Base-by-base conservation (phyloP, 2,797 vertebrate species). In the Sebastes iracundus region DNA sequence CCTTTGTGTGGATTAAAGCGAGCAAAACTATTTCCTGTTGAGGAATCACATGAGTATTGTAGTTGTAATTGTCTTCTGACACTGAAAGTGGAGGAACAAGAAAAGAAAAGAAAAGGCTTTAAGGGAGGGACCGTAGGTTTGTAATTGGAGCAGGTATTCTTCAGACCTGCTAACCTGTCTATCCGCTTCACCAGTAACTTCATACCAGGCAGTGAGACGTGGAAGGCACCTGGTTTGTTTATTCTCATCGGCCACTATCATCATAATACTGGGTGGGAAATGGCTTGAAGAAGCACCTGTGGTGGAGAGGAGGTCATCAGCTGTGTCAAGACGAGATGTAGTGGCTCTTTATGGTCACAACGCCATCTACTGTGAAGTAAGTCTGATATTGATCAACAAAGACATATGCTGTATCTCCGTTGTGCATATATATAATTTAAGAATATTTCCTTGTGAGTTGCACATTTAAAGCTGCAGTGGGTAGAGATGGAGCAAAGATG, bases 101-200 rank as follows among this genome's bases (percentile, higher is more conserved):
- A 42, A 22, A n/a, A 75, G 14, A 42, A 22, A n/a, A 75, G 7
- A 61, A 12, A 1, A 18, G 25, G 7, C 11, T 53, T 32, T 2
- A n/a, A 27, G 73, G 83, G 83, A 77, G 66, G 78, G 67, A 22
- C 75, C 16, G 5, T 2, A 1, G 35, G 22, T 35, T 52, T 74
- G 64, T 73, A 69, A 90, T 12, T 38, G 61, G 71, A 89, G 42
- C 67, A 58, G 58, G 42, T 74, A n/a, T 65, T 68, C 28, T 20
- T 12, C 23, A 35, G 52, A 86, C 42, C 82, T 83, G 82, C 55
- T 25, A 3, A 91, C 91, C 86, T 85, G 92, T 84, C 77, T 63
- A 16, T 63, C 88, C 12, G 3, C 81, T 74, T 85, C 4, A 60
- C 25, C 12, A 9, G 27, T 27, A 18, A 16, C 3, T 20, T 32